Evolutionary conservation across 2,113 vertebrate genomes (phyloP), one percentile per base, ranked within the genome.

Genomic region (Heliornis fulica): DNA sequence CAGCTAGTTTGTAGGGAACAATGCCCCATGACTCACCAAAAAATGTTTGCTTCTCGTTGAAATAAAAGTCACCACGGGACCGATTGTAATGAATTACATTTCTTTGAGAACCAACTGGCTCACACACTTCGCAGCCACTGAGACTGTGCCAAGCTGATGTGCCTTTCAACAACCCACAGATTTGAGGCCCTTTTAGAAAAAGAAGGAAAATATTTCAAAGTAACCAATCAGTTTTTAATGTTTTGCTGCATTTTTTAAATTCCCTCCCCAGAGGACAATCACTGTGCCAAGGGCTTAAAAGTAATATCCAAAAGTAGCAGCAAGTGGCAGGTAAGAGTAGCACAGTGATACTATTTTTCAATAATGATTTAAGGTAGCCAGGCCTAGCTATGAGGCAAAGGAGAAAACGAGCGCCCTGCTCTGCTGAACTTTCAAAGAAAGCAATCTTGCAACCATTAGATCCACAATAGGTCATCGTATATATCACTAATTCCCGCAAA

Each of bases 1-100:
- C 61, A 74, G 40, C n/a, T 43, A n/a, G 48, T 76, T 84, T 82
- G 36, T 38, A 65, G 38, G 22, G 50, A 95, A 93, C 81, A 91
- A 87, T 88, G 64, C 21, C 41, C n/a, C 5, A 8, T 96, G 96
- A 96, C 72, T 97, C 94, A 94, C 93, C 66, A 75, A 61, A 79
- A 92, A 31, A 79, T 57, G 71, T 89, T 94, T 83, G 60, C 50
- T 87, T 88, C 82, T 96, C 5, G 8, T 53, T 74, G 78, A 91
- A 92, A 92, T 71, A 87, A 76, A 93, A 91, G 87, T 77, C 9
- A 0, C 68, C 41, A 66, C 2, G 5, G 76, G 83, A 94, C 51
- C 14, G 75, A 90, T 15, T 28, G 68, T 57, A 60, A 6, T 1
- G 17, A 75, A 53, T 78, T 82, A 61, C 28, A 31, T 82, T 94